Conservation (phyloP, 2,113 vertebrate genomes). For the Sprattus sprattus region DNA sequence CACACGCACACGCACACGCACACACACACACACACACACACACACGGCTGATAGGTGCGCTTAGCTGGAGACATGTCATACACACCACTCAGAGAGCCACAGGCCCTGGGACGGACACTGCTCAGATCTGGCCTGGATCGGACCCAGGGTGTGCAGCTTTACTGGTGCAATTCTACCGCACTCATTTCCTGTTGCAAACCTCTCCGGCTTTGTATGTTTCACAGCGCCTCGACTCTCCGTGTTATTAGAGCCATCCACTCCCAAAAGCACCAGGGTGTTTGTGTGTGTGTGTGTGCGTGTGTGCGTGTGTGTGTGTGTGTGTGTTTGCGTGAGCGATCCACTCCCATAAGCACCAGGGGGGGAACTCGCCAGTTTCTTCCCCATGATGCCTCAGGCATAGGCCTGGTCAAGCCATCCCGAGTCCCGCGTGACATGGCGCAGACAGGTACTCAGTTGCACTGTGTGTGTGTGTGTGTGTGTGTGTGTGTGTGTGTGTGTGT, state of each 20-base stretch:
- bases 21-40: background rate
- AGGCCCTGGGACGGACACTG: too few species aligned
- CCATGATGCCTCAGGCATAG: background rate
- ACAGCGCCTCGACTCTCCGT: background rate
- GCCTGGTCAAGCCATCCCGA: background rate
- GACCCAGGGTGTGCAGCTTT: too few species aligned
- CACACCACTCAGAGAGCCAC: constrained; percentile 33
- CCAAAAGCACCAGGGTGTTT: background rate
- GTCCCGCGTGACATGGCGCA: background rate
- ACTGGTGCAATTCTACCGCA: background rate
- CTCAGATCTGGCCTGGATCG: too few species aligned
- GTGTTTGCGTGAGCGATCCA: too few species aligned
- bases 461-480: too few species aligned
- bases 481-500: too few species aligned
- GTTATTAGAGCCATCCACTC: constrained; percentile 32
- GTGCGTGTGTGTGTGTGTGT: too few species aligned
- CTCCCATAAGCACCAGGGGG: background rate
- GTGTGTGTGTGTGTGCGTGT: too few species aligned
- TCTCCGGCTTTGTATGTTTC: constrained; percentile 37
- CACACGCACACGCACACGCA: background rate
- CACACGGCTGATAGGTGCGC: background rate
- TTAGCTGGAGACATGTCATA: constrained; percentile 50
- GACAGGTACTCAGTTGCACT: background rate
- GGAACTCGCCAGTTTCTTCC: background rate
- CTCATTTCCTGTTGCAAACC: constrained; percentile 42